A percentile compares a stretch with the other conserved stretches of the same genome.
Evolutionary conservation across 2,113 vertebrate species (phyloP).

Genomic region (Perca fluviatilis): DNA sequence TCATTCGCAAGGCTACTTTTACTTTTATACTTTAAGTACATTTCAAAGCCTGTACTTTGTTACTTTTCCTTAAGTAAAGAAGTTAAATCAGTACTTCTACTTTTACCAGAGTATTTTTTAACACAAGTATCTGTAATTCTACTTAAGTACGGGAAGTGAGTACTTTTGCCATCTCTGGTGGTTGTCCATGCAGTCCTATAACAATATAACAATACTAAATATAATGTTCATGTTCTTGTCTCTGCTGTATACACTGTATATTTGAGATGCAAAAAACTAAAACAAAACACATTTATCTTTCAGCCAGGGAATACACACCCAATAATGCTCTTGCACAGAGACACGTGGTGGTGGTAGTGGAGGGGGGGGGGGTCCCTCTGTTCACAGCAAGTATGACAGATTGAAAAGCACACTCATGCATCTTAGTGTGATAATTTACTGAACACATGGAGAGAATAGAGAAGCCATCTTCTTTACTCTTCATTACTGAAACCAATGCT

Average conservation of each 20-base stretch:
- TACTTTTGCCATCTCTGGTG: no score
- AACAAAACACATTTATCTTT: conserved; percentile 21
- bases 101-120: no score
- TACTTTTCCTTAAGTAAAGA: no score
- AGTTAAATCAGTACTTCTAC: no score
- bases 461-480: conserved; percentile 43
- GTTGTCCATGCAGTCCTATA: background rate
- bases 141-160: no score
- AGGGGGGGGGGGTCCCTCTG: conserved; percentile 58
- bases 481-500: conserved; percentile 49
- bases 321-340: conserved; percentile 1
- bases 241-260: background rate
- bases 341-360: no score
- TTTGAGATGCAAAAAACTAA: background rate
- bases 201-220: background rate
- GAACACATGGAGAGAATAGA: conserved; percentile 59
- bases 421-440: conserved; percentile 75
- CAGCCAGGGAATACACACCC: background rate
- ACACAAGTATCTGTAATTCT: no score
- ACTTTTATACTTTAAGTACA: no score
- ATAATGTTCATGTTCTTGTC: background rate
- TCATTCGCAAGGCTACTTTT: no score
- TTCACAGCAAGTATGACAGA: conserved; percentile 68
- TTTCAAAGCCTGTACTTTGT: no score
- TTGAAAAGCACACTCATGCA: conserved; percentile 67